Percentiles rank a stretch among this genome's conserved stretches.
phyloP scores from a whole-genome alignment of 2,888 invertebrate genomes.

The Palloptera scutellata region DNA sequence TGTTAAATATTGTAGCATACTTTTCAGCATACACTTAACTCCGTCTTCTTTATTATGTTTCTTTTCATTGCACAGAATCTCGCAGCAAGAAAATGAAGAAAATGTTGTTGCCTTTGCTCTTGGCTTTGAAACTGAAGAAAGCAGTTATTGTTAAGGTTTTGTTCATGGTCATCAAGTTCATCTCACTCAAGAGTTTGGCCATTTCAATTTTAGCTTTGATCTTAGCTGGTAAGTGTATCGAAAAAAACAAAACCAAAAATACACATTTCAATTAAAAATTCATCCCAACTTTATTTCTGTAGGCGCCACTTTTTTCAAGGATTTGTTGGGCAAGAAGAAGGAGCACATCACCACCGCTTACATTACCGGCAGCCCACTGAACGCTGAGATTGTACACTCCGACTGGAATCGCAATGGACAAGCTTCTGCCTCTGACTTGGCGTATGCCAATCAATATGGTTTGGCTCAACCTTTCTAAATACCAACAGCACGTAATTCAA shows the following conservation, averaged over 20 bases:
- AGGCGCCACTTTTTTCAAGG: slow-evolving; percentile 64
- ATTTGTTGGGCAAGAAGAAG: slow-evolving; percentile 63
- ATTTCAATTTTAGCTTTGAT: slow-evolving; percentile 71
- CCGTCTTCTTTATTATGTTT: not conserved
- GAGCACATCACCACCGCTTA: slow-evolving; percentile 65
- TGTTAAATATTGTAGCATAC: not conserved
- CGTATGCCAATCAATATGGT: slow-evolving; percentile 62
- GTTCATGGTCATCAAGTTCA: slow-evolving; percentile 69
- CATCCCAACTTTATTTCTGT: not conserved
- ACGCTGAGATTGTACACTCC: slow-evolving; percentile 64
- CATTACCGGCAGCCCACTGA: slow-evolving; percentile 63
- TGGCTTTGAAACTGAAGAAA: slow-evolving; percentile 71
- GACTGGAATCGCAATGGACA: slow-evolving; percentile 65
- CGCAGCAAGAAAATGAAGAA: slow-evolving; percentile 70
- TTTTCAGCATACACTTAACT: slow-evolving; percentile 1
- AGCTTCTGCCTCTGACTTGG: slow-evolving; percentile 61
- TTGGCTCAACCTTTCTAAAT: slow-evolving; percentile 61
- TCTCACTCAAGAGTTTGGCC: slow-evolving; percentile 73
- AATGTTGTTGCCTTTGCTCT: slow-evolving; percentile 70
- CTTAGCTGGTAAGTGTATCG: slow-evolving; percentile 66
- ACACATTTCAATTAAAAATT: not conserved
- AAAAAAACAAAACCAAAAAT: not conserved
- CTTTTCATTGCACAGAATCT: slow-evolving; percentile 63
- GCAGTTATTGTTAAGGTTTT: slow-evolving; percentile 70
- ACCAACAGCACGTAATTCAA: not conserved